Evolutionary conservation across 2,888 invertebrate species (phyloP), one percentile per base, ranked within the genome.

Genomic region (Eustalomyia histrio): DNA sequence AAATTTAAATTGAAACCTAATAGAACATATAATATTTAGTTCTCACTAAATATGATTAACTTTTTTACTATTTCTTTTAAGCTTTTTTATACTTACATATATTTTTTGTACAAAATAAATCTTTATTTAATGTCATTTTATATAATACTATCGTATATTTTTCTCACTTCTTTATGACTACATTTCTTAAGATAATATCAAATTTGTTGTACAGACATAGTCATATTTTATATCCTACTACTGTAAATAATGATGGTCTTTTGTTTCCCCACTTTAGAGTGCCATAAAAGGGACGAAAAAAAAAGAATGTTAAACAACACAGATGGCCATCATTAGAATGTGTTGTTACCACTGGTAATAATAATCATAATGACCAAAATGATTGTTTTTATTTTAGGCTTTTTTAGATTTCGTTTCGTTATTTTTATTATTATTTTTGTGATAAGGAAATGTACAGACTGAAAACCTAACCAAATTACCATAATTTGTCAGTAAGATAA

Each of bases 401-500:
- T 67, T 53, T 60, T 43, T 29, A 67, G 53, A 10, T 29, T 29
- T 29, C 14, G 24, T 39, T n/a, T 35, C 39, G 14, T 39, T 60
- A 29, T n/a, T 39, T 24, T n/a, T 24, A 9, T 75, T n/a, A 0
- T 63, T 55, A 7, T 64, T 43, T 12, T 69, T 75, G 16, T 69
- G 76, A 63, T 69, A 69, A 63, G 18, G 17, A n/a, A 17, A 16
- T 16, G 12, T 24, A 57, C 43, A 39, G 57, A 7, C 43, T 16
- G 12, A 43, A 35, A 35, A n/a, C 33, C 39, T n/a, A 39, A 53
- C 17, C 18, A 79, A 79, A 79, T 74, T 73, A 64, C 73, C 73
- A 68, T 73, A 73, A 79, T 79, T 79, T 79, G 67, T 79, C 79
- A 79, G 29, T 29, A 29, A 33, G 57, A 68, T 68, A 73, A 73